Evolutionary conservation across 2,888 invertebrate species (phyloP).

Genomic region (Meandrusa payeni): DNA sequence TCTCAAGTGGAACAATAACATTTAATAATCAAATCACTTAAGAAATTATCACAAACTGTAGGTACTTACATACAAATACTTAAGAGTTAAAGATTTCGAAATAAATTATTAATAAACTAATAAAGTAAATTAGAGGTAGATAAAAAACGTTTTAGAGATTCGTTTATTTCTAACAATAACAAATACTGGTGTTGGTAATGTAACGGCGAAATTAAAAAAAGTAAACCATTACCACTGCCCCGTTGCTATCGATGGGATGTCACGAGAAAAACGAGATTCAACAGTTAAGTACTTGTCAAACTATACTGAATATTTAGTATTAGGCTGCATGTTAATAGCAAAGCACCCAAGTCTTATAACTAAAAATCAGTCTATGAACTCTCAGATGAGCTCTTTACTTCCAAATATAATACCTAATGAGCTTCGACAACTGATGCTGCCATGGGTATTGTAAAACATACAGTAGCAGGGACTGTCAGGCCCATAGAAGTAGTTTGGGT

Average conservation of each 20-base stretch:
- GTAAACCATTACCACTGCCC: constrained; percentile 20
- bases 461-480: no score
- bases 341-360: constrained; percentile 68
- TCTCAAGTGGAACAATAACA: constrained; percentile 23
- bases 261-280: constrained; percentile 21
- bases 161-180: constrained; percentile 60
- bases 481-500: no score
- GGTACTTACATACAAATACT: constrained; percentile 42
- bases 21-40: constrained; percentile 34
- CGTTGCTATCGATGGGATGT: constrained; percentile 17
- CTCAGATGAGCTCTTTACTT: constrained; percentile 56
- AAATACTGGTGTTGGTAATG: constrained; percentile 75
- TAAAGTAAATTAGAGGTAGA: constrained; percentile 77
- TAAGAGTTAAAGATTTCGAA: constrained; percentile 55
- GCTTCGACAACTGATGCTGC: constrained; percentile 44
- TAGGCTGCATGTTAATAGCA: constrained; percentile 33
- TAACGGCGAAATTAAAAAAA: constrained; percentile 36
- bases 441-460: constrained; percentile 23
- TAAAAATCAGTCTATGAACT: constrained; percentile 75
- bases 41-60: constrained; percentile 64
- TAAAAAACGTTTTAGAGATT: constrained; percentile 72
- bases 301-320: constrained; percentile 23
- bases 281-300: constrained; percentile 28
- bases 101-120: constrained; percentile 65
- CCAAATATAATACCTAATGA: constrained; percentile 42